Conservation (phyloP, 1,140 invertebrate species). For the Brachionus rubens region DNA sequence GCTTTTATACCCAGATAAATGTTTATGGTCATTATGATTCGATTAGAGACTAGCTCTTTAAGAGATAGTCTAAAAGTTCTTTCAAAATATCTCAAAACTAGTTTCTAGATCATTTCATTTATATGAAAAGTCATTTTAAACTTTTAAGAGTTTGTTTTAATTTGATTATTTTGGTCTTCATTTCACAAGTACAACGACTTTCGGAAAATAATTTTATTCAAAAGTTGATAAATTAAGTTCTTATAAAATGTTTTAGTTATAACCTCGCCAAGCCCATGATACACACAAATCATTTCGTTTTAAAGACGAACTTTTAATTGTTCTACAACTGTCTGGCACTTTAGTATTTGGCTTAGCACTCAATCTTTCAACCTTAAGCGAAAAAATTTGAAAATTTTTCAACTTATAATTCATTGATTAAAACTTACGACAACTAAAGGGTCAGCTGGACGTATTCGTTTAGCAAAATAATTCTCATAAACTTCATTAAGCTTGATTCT, state of each 20-base stretch:
- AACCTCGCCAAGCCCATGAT: slow-evolving; percentile 4
- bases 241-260: not conserved
- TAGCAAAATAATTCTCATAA: not conserved
- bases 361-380: slow-evolving; percentile 12
- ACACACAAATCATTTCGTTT: slow-evolving; percentile 23
- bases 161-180: too few species aligned
- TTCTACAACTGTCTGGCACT: slow-evolving; percentile 21
- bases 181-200: too few species aligned
- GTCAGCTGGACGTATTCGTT: not conserved
- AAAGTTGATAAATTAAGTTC: too few species aligned
- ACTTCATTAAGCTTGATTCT: not conserved
- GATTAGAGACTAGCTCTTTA: too few species aligned
- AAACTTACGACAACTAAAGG: not conserved
- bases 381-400: not conserved
- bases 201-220: too few species aligned
- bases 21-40: too few species aligned
- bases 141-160: too few species aligned
- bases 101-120: too few species aligned
- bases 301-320: not conserved
- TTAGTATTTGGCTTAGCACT: not conserved
- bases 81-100: too few species aligned
- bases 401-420: not conserved
- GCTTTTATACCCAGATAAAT: too few species aligned
- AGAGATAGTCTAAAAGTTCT: too few species aligned
- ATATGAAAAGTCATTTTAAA: too few species aligned